A percentile compares a stretch with the other conserved stretches of the same genome.
Evolutionary conservation across 2,113 vertebrate genomes (phyloP).

Genomic region (Albula goreensis): DNA sequence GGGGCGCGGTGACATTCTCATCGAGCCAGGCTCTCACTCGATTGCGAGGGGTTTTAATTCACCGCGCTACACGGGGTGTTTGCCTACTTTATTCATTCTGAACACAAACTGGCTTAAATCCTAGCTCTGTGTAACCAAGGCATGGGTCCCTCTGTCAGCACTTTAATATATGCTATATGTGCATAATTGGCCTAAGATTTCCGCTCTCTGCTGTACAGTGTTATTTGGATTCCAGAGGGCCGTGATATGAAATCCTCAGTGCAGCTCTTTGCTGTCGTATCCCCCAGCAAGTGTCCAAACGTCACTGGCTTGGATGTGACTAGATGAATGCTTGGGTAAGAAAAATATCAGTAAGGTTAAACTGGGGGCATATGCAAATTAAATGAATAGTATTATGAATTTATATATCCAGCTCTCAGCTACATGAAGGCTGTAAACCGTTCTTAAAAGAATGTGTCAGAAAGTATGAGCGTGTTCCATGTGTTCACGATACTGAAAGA

Average conservation of each 20-base stretch:
- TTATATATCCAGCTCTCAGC: background rate
- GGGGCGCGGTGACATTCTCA: conserved; percentile 22
- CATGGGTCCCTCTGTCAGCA: background rate
- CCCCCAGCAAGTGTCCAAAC: background rate
- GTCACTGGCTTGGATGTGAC: background rate
- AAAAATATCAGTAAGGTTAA: background rate
- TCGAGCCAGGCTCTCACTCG: conserved; percentile 8
- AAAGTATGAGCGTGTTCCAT: background rate
- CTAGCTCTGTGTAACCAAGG: background rate
- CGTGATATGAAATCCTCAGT: background rate
- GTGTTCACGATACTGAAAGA: background rate
- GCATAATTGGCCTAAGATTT: background rate
- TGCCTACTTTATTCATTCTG: background rate
- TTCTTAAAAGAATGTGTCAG: background rate
- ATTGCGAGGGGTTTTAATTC: background rate
- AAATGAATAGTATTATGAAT: background rate
- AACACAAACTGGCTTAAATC: background rate
- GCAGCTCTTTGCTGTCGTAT: background rate
- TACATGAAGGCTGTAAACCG: background rate
- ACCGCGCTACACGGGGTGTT: background rate
- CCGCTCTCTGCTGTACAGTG: background rate
- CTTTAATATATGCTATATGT: background rate
- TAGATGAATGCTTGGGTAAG: background rate
- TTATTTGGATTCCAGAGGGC: background rate
- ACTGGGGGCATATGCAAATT: background rate